These are phyloP conservation scores for Acromyrmex heyeri DNA, from an alignment of 1,140 invertebrate species.

Conservation along the genomic window DNA sequence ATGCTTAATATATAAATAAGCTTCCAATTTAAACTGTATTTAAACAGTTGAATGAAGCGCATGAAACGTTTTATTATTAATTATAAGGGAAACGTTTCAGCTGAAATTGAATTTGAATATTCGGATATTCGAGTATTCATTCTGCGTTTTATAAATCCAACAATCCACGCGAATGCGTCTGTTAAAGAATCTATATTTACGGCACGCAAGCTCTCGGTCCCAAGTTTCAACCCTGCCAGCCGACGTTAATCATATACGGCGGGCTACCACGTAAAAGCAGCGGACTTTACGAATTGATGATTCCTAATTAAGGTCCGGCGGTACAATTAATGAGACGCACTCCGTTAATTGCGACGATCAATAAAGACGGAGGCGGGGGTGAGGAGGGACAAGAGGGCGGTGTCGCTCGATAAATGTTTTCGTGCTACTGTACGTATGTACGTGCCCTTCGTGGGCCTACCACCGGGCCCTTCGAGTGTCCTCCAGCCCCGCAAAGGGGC, in stretches of 20 bases:
- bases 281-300: constrained; percentile 82
- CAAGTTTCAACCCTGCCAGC: constrained; percentile 52
- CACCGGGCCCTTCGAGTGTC: background rate
- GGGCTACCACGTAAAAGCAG: constrained; percentile 61
- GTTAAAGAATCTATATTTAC: constrained; percentile 73
- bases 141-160: constrained; percentile 2
- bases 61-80: background rate
- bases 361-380: constrained; percentile 73
- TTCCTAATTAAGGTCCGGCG: constrained; percentile 83
- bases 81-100: background rate
- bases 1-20: background rate
- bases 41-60: background rate
- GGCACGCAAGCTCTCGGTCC: constrained; percentile 41
- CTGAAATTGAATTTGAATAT: background rate
- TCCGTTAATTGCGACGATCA: constrained; percentile 84
- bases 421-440: constrained; percentile 81
- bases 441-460: constrained; percentile 35
- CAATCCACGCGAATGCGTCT: background rate
- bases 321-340: constrained; percentile 84
- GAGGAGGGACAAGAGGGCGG: constrained; percentile 49
- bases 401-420: constrained; percentile 84
- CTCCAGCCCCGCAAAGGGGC: constrained; percentile 1
- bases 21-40: background rate
- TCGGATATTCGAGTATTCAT: background rate
- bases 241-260: constrained; percentile 76